Evolutionary conservation across 2,113 vertebrate species (phyloP).

Genomic region (Apaloderma vittatum): DNA sequence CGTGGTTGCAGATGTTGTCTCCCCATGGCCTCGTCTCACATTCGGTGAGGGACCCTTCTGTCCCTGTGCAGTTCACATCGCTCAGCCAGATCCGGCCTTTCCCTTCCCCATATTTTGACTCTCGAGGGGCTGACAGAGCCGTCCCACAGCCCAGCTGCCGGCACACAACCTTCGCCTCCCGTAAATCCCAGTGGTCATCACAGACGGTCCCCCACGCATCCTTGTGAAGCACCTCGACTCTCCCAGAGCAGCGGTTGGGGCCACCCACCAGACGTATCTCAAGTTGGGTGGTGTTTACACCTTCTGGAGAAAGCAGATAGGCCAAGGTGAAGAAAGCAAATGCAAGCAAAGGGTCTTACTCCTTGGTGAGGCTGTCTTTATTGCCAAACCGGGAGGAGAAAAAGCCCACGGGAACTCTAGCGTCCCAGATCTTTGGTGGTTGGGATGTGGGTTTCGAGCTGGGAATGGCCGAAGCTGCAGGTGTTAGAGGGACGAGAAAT

Average conservation of each 20-base stretch:
- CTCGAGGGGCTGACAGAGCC: background rate
- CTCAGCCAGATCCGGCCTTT: background rate
- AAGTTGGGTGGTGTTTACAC: background rate
- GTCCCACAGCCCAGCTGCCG: slow-evolving; percentile 44
- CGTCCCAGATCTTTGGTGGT: background rate
- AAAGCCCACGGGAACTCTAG: background rate
- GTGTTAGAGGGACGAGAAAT: background rate
- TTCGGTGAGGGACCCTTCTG: slow-evolving; percentile 16
- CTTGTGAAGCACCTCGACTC: slow-evolving; percentile 86
- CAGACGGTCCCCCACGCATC: slow-evolving; percentile 81
- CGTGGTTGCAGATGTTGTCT: slow-evolving; percentile 52
- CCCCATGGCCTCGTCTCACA: background rate
- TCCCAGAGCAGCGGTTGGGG: slow-evolving; percentile 82
- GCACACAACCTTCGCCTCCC: slow-evolving; percentile 48
- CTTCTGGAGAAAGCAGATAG: background rate
- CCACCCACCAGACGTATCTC: slow-evolving; percentile 83
- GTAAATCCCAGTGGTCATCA: slow-evolving; percentile 55
- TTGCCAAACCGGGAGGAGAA: background rate
- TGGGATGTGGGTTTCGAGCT: background rate
- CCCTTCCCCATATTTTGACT: slow-evolving; percentile 25
- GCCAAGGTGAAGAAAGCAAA: background rate
- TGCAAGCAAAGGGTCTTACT: background rate
- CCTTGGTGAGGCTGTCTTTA: background rate
- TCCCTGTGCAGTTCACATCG: background rate
- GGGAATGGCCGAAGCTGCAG: background rate